Evolutionary conservation across 2,113 vertebrate species (phyloP).

Genomic region (Embiotoca jacksoni): DNA sequence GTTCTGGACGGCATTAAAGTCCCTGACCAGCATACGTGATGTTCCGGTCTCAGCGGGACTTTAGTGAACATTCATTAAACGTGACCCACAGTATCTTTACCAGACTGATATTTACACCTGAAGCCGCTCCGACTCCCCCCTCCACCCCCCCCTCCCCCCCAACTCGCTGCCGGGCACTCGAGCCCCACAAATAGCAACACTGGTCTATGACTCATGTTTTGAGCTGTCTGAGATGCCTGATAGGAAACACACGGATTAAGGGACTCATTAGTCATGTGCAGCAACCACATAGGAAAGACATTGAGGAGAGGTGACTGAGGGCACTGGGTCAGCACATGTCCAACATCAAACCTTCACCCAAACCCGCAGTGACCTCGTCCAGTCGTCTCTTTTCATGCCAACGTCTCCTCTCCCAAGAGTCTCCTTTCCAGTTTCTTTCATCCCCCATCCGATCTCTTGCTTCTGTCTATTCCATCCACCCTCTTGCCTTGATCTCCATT

Average conservation of each 20-base stretch:
- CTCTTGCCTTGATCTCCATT: constrained; percentile 27
- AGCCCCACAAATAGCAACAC: constrained; percentile 77
- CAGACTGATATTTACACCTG: constrained; percentile 53
- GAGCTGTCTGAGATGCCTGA: constrained; percentile 39
- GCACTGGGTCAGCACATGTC: constrained; percentile 3
- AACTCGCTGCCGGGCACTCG: constrained; percentile 51
- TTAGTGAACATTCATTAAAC: neutral
- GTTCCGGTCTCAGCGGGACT: neutral
- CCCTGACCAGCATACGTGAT: neutral
- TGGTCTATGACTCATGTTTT: constrained; percentile 75
- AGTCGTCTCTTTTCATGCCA: neutral
- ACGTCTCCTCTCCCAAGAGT: constrained; percentile 45
- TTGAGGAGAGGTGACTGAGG: neutral
- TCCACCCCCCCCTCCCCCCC: constrained; percentile 43
- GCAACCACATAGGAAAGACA: constrained; percentile 6
- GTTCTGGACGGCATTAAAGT: neutral
- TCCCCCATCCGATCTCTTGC: constrained; percentile 40
- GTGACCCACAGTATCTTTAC: constrained; percentile 1
- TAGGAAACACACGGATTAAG: constrained; percentile 51
- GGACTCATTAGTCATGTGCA: constrained; percentile 53
- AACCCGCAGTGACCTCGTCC: constrained; percentile 7
- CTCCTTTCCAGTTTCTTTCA: constrained; percentile 51
- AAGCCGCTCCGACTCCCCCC: constrained; percentile 41
- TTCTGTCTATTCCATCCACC: constrained; percentile 45
- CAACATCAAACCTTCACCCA: constrained; percentile 1